phyloP scores from a whole-genome alignment of 2,113 vertebrate species.

The Corythoichthys haematopterus region DNA sequence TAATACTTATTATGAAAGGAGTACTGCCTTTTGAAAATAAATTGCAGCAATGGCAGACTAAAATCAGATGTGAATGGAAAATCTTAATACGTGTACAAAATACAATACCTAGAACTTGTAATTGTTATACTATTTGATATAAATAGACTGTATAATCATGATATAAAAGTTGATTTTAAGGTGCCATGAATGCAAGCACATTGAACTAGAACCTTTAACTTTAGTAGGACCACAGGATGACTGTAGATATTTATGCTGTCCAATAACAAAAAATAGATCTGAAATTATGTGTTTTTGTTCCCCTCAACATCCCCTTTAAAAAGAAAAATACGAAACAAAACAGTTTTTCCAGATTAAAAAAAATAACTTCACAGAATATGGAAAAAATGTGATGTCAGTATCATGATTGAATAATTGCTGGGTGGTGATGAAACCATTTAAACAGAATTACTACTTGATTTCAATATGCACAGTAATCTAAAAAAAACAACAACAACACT shows the following conservation, averaged over 20 bases:
- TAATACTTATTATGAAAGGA: slow-evolving; percentile 1
- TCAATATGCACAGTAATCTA: background rate
- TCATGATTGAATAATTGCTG: background rate
- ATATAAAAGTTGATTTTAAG: background rate
- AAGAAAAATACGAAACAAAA: too few species aligned
- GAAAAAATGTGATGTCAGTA: background rate
- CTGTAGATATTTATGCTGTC: background rate
- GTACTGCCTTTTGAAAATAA: background rate
- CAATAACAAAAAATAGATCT: background rate
- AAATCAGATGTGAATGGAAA: background rate
- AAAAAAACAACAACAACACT: background rate
- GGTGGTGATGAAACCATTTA: background rate
- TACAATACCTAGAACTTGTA: background rate
- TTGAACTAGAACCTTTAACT: background rate
- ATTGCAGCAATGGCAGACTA: background rate
- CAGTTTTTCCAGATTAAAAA: too few species aligned
- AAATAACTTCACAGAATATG: too few species aligned
- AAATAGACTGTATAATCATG: background rate
- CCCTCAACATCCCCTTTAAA: too few species aligned
- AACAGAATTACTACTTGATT: background rate
- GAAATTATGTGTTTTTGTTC: background rate
- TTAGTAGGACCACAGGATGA: background rate
- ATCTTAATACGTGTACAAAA: background rate
- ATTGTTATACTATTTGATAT: background rate
- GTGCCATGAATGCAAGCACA: background rate